A percentile compares a stretch with the other conserved stretches of the same genome.
Evolutionary conservation across 2,113 vertebrate species (phyloP).

Genomic region (Natator depressus): DNA sequence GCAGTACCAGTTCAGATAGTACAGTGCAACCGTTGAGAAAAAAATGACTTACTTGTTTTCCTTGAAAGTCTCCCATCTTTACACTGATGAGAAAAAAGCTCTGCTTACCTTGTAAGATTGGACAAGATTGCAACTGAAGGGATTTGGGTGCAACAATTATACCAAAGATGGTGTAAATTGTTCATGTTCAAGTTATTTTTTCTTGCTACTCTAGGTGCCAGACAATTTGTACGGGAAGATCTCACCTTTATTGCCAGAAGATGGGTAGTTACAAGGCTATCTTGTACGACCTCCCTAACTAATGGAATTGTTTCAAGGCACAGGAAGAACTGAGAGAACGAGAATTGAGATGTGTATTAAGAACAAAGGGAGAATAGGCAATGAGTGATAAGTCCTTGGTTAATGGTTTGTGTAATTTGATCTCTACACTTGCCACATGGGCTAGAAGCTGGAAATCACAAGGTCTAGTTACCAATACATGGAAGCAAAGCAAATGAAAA

Average conservation of each 20-base stretch:
- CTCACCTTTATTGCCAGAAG: neutral
- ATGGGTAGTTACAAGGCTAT: neutral
- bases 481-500: neutral
- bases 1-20: neutral
- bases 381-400: constrained; percentile 55
- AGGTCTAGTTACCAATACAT: constrained; percentile 12
- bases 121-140: neutral
- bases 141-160: neutral
- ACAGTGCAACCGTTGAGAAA: neutral
- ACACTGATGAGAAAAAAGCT: neutral
- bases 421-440: neutral
- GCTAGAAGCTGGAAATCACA: constrained; percentile 38
- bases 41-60: neutral
- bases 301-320: neutral
- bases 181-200: neutral
- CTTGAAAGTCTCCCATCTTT: neutral
- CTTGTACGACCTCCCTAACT: constrained; percentile 2
- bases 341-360: constrained; percentile 13
- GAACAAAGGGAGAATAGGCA: constrained; percentile 45
- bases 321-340: accelerated
- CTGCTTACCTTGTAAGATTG: neutral
- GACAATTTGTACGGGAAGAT: neutral
- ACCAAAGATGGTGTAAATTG: neutral
- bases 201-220: neutral
- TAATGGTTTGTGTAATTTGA: constrained; percentile 49